phyloP scores from a whole-genome alignment of 2,113 vertebrate species.

The Menura novaehollandiae region DNA sequence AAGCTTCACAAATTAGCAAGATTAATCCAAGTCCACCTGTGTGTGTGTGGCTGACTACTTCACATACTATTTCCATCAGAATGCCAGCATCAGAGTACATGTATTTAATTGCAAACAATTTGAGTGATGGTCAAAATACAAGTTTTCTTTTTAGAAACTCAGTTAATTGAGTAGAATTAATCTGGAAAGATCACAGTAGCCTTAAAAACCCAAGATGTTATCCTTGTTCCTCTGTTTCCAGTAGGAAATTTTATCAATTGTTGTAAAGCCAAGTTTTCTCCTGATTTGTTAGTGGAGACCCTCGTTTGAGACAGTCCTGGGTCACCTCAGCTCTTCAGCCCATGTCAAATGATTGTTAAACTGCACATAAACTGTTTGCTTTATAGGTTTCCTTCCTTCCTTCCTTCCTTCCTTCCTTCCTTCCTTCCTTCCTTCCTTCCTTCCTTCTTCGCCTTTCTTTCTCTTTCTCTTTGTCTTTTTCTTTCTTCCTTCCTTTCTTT shows the following conservation, averaged over 20 bases:
- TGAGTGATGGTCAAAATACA: background rate
- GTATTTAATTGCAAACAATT: background rate
- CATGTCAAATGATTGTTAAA: background rate
- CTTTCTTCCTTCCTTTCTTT: too few species aligned
- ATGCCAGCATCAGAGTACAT: background rate
- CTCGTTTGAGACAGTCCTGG: background rate
- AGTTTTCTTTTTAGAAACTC: background rate
- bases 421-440: background rate
- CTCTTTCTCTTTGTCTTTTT: too few species aligned
- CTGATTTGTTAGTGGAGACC: background rate
- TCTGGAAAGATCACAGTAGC: background rate
- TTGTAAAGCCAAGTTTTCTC: background rate
- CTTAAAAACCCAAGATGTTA: background rate
- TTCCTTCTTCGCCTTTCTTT: too few species aligned
- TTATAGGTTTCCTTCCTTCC: background rate
- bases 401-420: background rate
- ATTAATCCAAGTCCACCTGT: background rate
- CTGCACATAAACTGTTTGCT: background rate
- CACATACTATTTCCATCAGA: background rate
- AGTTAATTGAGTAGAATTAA: background rate
- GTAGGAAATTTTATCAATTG: background rate
- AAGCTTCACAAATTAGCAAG: background rate
- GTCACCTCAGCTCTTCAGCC: background rate
- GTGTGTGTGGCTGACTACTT: background rate
- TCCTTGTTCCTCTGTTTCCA: background rate